phyloP scores from a whole-genome alignment of 92 coral and sea anemone species.

The Epizoanthus rinbou region DNA sequence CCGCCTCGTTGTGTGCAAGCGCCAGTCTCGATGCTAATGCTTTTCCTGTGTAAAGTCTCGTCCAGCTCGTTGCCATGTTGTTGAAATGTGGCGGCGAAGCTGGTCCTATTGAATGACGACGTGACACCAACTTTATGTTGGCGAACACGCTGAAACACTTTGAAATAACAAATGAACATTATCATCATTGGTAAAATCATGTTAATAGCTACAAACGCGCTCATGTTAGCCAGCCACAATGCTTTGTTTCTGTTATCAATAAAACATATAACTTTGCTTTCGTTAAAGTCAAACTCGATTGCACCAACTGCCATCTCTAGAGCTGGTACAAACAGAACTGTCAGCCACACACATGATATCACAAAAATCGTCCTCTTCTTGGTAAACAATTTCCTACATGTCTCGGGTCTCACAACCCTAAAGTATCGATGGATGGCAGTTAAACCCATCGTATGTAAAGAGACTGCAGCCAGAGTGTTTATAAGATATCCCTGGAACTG shows the following conservation, averaged over 20 bases:
- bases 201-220: constrained; percentile 10
- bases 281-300: constrained; percentile 25
- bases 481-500: constrained; percentile 32
- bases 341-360: constrained; percentile 17
- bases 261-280: constrained; percentile 17
- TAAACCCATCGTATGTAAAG: constrained; percentile 34
- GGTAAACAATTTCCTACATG: constrained; percentile 26
- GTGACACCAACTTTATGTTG: constrained; percentile 23
- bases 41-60: constrained; percentile 9
- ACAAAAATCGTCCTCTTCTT: constrained; percentile 25
- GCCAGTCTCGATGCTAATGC: not conserved
- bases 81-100: not conserved
- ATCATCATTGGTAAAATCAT: constrained; percentile 27
- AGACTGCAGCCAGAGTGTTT: constrained; percentile 28
- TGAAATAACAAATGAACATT: constrained; percentile 32
- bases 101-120: constrained; percentile 2
- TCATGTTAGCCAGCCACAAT: constrained; percentile 25
- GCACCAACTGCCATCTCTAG: constrained; percentile 28
- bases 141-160: constrained; percentile 33
- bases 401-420: constrained; percentile 33
- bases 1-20: constrained; percentile 17
- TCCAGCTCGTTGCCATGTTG: not conserved
- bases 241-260: not conserved
- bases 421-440: constrained; percentile 41
- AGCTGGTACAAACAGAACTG: constrained; percentile 11